A percentile compares a stretch with the other conserved stretches of the same genome.
These are phyloP conservation scores for Himantopus leucocephalus DNA, from an alignment of 2,113 vertebrate genomes.

Conservation along the genomic window DNA sequence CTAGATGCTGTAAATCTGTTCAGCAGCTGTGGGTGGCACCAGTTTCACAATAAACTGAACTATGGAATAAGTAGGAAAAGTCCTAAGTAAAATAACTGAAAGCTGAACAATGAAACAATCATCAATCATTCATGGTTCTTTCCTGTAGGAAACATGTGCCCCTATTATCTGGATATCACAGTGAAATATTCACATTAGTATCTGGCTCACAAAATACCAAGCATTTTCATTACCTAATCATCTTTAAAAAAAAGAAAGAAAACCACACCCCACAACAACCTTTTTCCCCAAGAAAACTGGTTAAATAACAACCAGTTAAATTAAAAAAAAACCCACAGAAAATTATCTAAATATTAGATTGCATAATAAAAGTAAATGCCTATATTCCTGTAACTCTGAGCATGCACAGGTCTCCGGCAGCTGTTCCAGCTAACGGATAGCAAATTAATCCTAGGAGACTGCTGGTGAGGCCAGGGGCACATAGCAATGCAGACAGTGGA, in stretches of 20 bases:
- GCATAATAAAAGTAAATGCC: not conserved
- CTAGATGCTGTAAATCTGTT: conserved; percentile 58
- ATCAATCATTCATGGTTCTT: conserved; percentile 71
- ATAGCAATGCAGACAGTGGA: not conserved
- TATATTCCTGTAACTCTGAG: not conserved
- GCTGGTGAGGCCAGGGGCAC: not conserved
- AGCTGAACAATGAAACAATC: conserved; percentile 72
- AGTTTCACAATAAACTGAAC: conserved; percentile 44
- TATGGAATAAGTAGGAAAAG: conserved; percentile 53
- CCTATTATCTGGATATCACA: conserved; percentile 46
- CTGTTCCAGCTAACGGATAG: not conserved
- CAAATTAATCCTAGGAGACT: not conserved
- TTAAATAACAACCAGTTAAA: not conserved
- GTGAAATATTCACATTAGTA: conserved; percentile 22
- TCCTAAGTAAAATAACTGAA: conserved; percentile 68
- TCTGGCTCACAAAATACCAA: conserved; percentile 4
- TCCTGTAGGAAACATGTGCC: conserved; percentile 73
- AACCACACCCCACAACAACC: not conserved
- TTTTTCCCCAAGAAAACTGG: not conserved
- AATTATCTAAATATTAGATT: not conserved
- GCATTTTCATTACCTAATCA: conserved; percentile 24
- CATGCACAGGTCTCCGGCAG: not conserved
- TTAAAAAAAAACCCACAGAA: not conserved
- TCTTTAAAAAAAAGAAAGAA: not conserved
- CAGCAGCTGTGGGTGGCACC: conserved; percentile 62